These are phyloP conservation scores for Anseranas semipalmata DNA, from an alignment of 2,113 vertebrate species.

Conservation along the genomic window DNA sequence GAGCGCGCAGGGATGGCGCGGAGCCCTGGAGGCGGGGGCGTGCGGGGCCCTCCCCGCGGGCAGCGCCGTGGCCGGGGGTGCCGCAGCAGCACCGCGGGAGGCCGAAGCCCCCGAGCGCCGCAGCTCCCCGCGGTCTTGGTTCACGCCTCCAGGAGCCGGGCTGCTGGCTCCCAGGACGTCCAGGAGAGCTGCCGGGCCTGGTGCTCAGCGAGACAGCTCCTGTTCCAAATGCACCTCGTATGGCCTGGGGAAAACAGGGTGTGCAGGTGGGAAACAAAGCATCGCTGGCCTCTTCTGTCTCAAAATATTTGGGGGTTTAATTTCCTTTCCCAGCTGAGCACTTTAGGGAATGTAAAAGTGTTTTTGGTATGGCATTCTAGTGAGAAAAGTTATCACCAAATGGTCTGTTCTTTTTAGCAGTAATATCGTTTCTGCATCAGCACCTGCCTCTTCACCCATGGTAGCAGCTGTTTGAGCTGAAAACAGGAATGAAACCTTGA, in stretches of 20 bases:
- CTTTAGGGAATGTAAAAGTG: conserved; percentile 62
- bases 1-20: no score
- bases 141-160: fast-evolving
- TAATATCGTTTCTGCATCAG: conserved; percentile 28
- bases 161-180: neutral
- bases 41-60: no score
- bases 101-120: neutral
- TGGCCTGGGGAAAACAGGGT: neutral
- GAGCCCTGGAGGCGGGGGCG: no score
- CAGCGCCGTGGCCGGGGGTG: no score
- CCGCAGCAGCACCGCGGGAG: neutral
- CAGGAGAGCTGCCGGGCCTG: fast-evolving
- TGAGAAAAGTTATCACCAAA: conserved; percentile 54
- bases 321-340: conserved; percentile 66
- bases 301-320: conserved; percentile 34
- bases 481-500: conserved; percentile 46
- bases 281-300: neutral
- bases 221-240: neutral
- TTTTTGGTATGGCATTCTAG: conserved; percentile 43
- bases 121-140: neutral
- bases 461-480: conserved; percentile 70
- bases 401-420: conserved; percentile 46
- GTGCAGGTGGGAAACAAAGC: neutral
- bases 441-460: conserved; percentile 59
- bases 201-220: neutral